phyloP scores from a whole-genome alignment of 2,113 vertebrate genomes.

The Lepidothrix coronata region DNA sequence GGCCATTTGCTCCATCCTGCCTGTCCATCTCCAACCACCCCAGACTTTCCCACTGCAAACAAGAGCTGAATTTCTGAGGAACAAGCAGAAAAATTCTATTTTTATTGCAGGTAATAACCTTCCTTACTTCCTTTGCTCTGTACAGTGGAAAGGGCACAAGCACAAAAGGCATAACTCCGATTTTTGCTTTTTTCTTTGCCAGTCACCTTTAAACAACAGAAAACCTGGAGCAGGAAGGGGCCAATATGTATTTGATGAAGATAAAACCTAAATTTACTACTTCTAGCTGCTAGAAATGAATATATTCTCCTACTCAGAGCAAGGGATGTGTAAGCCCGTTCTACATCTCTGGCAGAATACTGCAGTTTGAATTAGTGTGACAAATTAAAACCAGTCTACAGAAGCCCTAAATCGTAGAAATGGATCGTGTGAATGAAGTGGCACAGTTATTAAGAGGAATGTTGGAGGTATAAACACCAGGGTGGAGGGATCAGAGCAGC shows the following conservation, averaged over 20 bases:
- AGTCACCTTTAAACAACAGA: conserved; percentile 55
- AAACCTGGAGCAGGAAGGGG: conserved; percentile 12
- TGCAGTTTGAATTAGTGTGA: conserved; percentile 65
- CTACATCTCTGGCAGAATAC: conserved; percentile 54
- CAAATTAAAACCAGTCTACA: conserved; percentile 60
- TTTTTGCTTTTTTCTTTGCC: background rate
- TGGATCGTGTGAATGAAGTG: background rate
- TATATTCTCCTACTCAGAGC: conserved; percentile 39
- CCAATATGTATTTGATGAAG: background rate
- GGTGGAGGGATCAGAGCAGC: background rate
- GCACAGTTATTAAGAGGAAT: background rate
- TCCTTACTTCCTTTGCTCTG: background rate
- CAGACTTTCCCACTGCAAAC: background rate
- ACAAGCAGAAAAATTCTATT: background rate
- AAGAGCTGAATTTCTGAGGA: background rate
- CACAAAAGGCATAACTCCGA: background rate
- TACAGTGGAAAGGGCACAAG: background rate
- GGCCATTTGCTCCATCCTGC: background rate
- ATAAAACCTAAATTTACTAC: conserved; percentile 36
- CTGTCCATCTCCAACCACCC: background rate
- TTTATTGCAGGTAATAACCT: background rate
- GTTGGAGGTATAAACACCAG: background rate
- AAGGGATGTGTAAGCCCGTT: conserved; percentile 39
- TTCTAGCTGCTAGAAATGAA: background rate
- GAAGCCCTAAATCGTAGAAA: conserved; percentile 43